These are phyloP conservation scores for Trichogramma evanescens DNA, from an alignment of 2,888 invertebrate species.

Conservation along the genomic window DNA sequence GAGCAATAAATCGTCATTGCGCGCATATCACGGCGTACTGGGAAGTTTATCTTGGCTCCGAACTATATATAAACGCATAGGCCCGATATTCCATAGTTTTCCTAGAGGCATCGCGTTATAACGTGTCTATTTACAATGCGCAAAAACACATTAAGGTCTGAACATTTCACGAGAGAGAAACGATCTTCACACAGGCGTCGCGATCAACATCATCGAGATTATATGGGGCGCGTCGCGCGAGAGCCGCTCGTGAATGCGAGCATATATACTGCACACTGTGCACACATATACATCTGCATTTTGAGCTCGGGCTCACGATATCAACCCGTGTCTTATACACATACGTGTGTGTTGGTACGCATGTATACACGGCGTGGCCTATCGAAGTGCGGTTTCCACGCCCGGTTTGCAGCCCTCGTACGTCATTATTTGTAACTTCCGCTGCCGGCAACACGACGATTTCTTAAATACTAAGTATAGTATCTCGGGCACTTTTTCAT, in stretches of 20 bases:
- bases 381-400: constrained; percentile 29
- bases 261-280: neutral
- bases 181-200: constrained; percentile 26
- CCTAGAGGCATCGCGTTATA: constrained; percentile 36
- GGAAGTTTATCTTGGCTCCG: constrained; percentile 41
- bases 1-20: constrained; percentile 45
- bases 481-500: no score
- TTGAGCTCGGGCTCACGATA: no score
- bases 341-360: constrained; percentile 17
- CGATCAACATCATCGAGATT: constrained; percentile 43
- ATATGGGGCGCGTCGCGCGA: constrained; percentile 43
- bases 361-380: constrained; percentile 15
- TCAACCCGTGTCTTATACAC: neutral
- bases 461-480: constrained; percentile 20
- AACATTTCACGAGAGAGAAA: no score
- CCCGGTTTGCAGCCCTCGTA: constrained; percentile 44
- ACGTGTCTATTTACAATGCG: no score
- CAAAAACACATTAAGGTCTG: no score
- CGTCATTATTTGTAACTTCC: constrained; percentile 47
- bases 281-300: neutral
- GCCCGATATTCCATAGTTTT: constrained; percentile 23
- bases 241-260: constrained; percentile 21
- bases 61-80: neutral
- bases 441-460: constrained; percentile 34
- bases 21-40: constrained; percentile 21